Percentiles rank a stretch among this genome's conserved stretches.
Evolutionary conservation across 2,797 vertebrate genomes (phyloP).

Genomic region (Squalus acanthias): DNA sequence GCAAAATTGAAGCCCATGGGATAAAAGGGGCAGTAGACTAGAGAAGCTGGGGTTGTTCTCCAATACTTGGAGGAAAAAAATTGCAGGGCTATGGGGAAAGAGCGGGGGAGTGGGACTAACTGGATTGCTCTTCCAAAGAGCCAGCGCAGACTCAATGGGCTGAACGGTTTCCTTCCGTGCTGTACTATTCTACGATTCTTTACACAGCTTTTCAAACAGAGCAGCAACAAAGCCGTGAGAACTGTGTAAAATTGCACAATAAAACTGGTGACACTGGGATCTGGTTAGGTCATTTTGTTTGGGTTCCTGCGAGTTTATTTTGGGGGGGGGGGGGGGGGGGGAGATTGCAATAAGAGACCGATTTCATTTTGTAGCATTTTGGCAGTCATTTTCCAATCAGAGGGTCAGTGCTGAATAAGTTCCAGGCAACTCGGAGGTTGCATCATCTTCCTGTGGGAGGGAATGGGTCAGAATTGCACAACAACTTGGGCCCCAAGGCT

Average conservation of each 20-base stretch:
- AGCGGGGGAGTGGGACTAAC: no score
- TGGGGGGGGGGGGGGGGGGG: background rate
- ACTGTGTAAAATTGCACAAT: background rate
- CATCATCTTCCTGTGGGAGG: background rate
- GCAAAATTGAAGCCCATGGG: no score
- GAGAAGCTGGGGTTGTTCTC: no score
- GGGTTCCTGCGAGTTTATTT: background rate
- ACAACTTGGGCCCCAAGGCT: background rate
- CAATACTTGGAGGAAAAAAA: no score
- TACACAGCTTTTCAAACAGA: background rate
- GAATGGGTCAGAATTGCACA: background rate
- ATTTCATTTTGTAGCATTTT: background rate
- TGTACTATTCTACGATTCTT: no score
- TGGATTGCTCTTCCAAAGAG: no score
- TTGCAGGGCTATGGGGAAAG: no score
- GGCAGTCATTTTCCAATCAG: background rate
- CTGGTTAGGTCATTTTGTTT: background rate
- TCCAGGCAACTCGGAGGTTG: background rate
- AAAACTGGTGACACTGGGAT: background rate
- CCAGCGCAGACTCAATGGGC: no score
- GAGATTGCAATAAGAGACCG: background rate
- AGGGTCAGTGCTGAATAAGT: background rate
- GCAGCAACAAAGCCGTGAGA: background rate
- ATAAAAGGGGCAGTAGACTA: no score
- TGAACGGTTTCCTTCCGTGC: no score